Conservation (phyloP, 2,113 vertebrate species). For the Lamprotornis superbus region DNA sequence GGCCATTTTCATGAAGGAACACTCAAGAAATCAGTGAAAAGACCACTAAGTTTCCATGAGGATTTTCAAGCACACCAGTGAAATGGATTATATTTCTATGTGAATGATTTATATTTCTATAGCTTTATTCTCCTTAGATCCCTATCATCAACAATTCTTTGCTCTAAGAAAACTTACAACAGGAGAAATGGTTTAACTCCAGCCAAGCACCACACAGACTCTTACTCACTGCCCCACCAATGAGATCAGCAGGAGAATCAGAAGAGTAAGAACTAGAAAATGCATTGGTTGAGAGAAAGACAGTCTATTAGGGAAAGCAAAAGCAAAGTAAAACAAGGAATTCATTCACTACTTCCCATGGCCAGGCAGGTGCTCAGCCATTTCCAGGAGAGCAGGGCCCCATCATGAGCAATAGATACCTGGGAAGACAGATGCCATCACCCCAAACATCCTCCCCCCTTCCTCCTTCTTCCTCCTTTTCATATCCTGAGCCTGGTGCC, state of each 20-base stretch:
- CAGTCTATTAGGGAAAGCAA: not conserved
- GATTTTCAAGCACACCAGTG: not conserved
- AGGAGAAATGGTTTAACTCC: not conserved
- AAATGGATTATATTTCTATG: not conserved
- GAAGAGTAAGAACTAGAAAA: not conserved
- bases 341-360: not conserved
- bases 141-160: not conserved
- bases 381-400: not conserved
- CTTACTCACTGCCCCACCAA: not conserved
- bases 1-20: not conserved
- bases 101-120: not conserved
- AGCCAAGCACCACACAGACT: not conserved
- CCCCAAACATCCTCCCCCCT: not conserved
- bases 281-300: rapidly evolving
- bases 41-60: not conserved
- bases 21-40: not conserved
- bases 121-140: not conserved
- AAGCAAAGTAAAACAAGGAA: not conserved
- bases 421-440: not conserved
- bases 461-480: not conserved
- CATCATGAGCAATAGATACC: not conserved
- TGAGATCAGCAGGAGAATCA: not conserved
- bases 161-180: not conserved
- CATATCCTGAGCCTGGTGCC: not conserved
- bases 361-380: not conserved